A percentile compares a stretch with the other conserved stretches of the same genome.
These are phyloP conservation scores for Drosophila mauritiana DNA, from an alignment of 1,140 invertebrate species.

Conservation along the genomic window DNA sequence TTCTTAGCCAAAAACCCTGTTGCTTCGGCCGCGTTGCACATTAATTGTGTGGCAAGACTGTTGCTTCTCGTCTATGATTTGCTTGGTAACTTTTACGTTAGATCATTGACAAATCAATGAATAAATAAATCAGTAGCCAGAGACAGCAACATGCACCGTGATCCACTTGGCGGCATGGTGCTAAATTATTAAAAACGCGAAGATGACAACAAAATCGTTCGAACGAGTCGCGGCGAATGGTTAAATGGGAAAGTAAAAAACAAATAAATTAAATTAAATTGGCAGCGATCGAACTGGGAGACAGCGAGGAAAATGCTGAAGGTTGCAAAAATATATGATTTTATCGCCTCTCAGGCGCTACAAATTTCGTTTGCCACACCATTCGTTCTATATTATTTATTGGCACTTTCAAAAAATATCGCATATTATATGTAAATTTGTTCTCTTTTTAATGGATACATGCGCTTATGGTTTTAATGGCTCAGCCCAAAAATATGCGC, in stretches of 20 bases:
- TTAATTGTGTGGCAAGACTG: background rate
- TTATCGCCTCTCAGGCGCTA: background rate
- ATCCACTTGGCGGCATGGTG: constrained; percentile 55
- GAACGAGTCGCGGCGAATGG: constrained; percentile 38
- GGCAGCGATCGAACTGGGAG: constrained; percentile 32
- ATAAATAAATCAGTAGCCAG: constrained; percentile 6
- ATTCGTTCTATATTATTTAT: background rate
- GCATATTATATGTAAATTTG: background rate
- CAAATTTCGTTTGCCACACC: background rate
- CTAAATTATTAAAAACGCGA: constrained; percentile 56
- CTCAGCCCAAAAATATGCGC: constrained; percentile 17
- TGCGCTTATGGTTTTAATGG: background rate
- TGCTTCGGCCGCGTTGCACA: constrained; percentile 9
- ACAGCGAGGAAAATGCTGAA: background rate
- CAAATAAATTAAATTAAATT: constrained; percentile 57
- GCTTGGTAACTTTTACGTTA: constrained; percentile 5
- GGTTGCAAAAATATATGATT: constrained; percentile 1
- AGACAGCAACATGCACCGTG: constrained; percentile 4
- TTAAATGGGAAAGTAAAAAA: constrained; percentile 17
- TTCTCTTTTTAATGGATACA: background rate
- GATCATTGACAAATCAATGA: constrained; percentile 8
- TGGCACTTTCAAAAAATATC: background rate
- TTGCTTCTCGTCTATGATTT: constrained; percentile 7
- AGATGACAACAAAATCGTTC: constrained; percentile 49
- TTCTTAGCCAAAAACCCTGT: constrained; percentile 21